Conservation (phyloP, 2,888 invertebrate genomes). For the Neoascia interrupta region DNA sequence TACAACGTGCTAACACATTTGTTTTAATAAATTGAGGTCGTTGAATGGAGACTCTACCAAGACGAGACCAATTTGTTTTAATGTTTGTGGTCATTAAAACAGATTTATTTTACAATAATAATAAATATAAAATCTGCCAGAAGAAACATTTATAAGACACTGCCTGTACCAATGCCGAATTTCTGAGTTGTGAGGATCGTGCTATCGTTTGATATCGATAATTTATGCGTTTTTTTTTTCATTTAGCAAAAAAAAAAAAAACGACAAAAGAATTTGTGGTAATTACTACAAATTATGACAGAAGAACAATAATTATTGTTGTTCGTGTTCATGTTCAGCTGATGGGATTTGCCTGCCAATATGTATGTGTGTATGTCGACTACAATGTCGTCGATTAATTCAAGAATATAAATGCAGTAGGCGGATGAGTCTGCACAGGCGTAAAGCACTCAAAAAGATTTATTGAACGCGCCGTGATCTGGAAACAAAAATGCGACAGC, state of each 20-base stretch:
- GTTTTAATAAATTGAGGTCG: constrained; percentile 12
- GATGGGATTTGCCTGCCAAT: constrained; percentile 43
- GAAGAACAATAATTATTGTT: constrained; percentile 41
- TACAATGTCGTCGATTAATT: constrained; percentile 58
- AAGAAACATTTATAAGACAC: not conserved
- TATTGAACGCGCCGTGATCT: constrained; percentile 65
- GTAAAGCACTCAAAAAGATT: constrained; percentile 52
- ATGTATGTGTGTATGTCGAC: too few species aligned
- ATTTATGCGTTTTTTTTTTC: constrained; percentile 30
- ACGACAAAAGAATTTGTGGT: constrained; percentile 31
- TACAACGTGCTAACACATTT: constrained; percentile 50
- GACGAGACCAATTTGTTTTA: constrained; percentile 49
- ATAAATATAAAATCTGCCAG: too few species aligned
- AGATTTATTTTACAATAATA: constrained; percentile 36
- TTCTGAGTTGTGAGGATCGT: constrained; percentile 13
- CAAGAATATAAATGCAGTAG: constrained; percentile 59
- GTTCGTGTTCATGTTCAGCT: constrained; percentile 35
- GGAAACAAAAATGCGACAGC: constrained; percentile 59
- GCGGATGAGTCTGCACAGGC: constrained; percentile 59
- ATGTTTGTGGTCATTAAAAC: constrained; percentile 43
- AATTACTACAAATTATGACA: constrained; percentile 63
- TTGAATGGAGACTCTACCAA: not conserved
- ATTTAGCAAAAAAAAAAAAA: constrained; percentile 25
- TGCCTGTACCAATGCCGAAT: not conserved
- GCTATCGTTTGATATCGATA: constrained; percentile 14